Evolutionary conservation across 2,113 vertebrate species (phyloP).

Genomic region (Choloepus hoffmanni): DNA sequence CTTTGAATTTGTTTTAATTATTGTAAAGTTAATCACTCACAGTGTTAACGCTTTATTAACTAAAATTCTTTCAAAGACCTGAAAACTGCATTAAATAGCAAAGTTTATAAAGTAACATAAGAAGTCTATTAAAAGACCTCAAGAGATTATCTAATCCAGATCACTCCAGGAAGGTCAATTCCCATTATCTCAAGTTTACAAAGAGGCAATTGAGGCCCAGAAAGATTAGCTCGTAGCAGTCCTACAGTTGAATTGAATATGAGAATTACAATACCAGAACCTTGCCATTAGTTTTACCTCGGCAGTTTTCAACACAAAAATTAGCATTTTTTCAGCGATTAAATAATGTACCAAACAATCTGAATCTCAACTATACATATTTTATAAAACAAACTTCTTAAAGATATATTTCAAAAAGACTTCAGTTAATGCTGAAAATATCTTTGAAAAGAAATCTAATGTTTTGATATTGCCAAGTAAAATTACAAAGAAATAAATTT

Average conservation of each 20-base stretch:
- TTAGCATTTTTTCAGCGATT: neutral
- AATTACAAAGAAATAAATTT: neutral
- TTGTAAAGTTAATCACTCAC: constrained; percentile 6
- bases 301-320: neutral
- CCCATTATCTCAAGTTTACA: neutral
- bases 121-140: neutral
- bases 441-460: constrained; percentile 36
- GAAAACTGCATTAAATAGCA: neutral
- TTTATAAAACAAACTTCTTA: neutral
- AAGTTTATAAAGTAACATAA: neutral
- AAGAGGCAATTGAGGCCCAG: neutral
- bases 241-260: no score
- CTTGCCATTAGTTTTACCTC: neutral
- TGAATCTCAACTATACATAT: neutral
- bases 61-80: constrained; percentile 48
- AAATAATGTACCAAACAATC: neutral
- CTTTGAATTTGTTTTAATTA: neutral
- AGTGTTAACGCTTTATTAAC: neutral
- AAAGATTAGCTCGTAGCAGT: neutral
- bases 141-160: neutral
- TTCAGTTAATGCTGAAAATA: constrained; percentile 3
- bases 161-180: neutral
- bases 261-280: neutral
- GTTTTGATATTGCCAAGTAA: neutral
- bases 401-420: constrained; percentile 23